Conservation (phyloP, 2,113 vertebrate genomes). For the Semicossyphus pulcher region DNA sequence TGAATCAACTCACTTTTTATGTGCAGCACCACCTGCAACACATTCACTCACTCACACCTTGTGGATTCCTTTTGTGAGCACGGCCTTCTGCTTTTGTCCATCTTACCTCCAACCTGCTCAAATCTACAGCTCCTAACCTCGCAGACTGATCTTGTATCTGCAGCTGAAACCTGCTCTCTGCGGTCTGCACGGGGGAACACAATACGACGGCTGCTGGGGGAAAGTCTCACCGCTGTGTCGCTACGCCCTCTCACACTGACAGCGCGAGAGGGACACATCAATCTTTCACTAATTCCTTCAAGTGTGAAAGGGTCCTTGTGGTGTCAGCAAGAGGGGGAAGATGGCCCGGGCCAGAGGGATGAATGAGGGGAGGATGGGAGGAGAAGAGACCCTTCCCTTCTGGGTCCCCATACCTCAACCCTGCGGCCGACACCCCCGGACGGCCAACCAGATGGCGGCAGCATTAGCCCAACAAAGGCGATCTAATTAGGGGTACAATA, state of each 20-base stretch:
- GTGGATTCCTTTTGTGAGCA: not conserved
- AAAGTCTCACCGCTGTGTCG: constrained; percentile 48
- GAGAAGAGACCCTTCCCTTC: constrained; percentile 57
- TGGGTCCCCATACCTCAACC: constrained; percentile 47
- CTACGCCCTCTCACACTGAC: constrained; percentile 59
- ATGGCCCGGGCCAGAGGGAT: constrained; percentile 67
- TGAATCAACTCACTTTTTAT: too few relatives aligned
- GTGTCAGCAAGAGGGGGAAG: constrained; percentile 73
- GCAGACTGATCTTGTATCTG: constrained; percentile 35
- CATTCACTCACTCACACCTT: constrained; percentile 15
- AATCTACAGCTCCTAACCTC: constrained; percentile 22
- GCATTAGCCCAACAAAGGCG: constrained; percentile 84
- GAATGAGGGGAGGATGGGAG: constrained; percentile 71
- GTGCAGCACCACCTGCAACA: constrained; percentile 7
- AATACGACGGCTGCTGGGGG: constrained; percentile 48
- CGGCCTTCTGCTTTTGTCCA: not conserved
- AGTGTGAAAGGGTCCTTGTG: constrained; percentile 84
- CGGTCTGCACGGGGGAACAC: constrained; percentile 14
- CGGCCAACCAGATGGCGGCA: constrained; percentile 84
- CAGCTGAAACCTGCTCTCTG: constrained; percentile 36
- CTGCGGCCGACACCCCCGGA: constrained; percentile 63
- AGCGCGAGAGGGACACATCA: constrained; percentile 76
- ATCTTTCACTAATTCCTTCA: constrained; percentile 87
- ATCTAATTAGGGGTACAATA: constrained; percentile 87
- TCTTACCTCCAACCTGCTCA: constrained; percentile 28